Conservation (phyloP, 2,888 invertebrate genomes). For the Litoditis marina region DNA sequence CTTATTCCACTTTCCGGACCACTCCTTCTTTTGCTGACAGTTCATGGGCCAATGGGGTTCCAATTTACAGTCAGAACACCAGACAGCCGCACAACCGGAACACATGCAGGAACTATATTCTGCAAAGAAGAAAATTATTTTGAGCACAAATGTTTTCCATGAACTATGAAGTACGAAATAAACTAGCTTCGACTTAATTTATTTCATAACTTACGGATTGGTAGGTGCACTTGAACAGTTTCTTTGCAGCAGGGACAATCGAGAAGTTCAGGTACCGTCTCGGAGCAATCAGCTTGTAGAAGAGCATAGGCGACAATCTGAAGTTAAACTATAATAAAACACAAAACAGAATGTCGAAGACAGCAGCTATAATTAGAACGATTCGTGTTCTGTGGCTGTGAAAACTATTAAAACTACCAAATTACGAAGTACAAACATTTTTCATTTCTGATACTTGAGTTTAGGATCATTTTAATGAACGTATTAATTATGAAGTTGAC, state of each 20-base stretch:
- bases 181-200: too few species aligned
- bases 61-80: constrained; percentile 38
- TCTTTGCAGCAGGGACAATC: constrained; percentile 39
- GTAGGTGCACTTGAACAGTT: constrained; percentile 22
- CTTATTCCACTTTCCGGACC: constrained; percentile 37
- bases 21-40: constrained; percentile 30
- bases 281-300: not conserved
- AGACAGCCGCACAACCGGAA: constrained; percentile 33
- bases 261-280: constrained; percentile 23
- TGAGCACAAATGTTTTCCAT: too few species aligned
- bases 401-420: too few species aligned
- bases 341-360: too few species aligned
- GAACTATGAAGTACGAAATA: too few species aligned
- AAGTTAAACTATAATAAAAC: too few species aligned
- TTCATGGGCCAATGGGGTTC: constrained; percentile 51
- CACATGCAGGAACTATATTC: constrained; percentile 22
- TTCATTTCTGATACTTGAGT: too few species aligned
- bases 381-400: too few species aligned
- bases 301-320: constrained; percentile 17
- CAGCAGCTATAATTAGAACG: too few species aligned
- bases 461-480: too few species aligned
- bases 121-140: not conserved
- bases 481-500: too few species aligned
- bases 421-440: too few species aligned
- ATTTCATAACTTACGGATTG: constrained; percentile 11